Percentiles rank a stretch among this genome's conserved stretches.
These are phyloP conservation scores for Autographa gamma DNA, from an alignment of 2,888 invertebrate genomes.

Conservation along the genomic window DNA sequence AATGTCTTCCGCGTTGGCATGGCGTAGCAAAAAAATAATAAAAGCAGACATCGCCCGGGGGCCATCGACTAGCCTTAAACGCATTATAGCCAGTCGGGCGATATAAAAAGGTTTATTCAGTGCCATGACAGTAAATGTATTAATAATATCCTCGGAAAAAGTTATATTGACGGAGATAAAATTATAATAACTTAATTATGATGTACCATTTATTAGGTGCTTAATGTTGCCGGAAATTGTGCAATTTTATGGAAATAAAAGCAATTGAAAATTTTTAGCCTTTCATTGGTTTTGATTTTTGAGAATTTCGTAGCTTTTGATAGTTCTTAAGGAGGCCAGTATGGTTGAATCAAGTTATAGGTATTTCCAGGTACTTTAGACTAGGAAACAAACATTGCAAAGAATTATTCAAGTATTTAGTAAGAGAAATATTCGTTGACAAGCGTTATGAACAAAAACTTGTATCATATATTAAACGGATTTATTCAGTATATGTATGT, in stretches of 20 bases:
- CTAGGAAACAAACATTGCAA: too few relatives aligned
- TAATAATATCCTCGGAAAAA: conserved; percentile 13
- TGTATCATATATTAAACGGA: too few relatives aligned
- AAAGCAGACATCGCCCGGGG: conserved; percentile 8
- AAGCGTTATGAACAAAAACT: too few relatives aligned
- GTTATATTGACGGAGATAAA: not conserved
- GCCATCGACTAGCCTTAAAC: conserved; percentile 15
- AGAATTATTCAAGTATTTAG: too few relatives aligned
- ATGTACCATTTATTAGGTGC: not conserved
- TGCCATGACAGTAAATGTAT: conserved; percentile 6
- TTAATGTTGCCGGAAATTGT: not conserved
- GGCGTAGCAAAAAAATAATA: conserved; percentile 9
- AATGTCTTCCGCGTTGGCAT: conserved; percentile 3
- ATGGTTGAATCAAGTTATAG: too few relatives aligned
- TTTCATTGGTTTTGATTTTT: too few relatives aligned
- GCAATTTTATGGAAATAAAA: not conserved
- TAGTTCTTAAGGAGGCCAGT: too few relatives aligned
- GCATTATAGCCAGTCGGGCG: conserved; percentile 14
- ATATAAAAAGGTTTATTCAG: conserved; percentile 15
- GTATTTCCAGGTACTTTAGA: too few relatives aligned
- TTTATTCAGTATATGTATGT: too few relatives aligned
- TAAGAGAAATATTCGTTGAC: too few relatives aligned
- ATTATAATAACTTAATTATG: not conserved
- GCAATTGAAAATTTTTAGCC: not conserved
- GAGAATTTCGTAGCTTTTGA: too few relatives aligned